Base-by-base conservation (phyloP, 1,140 invertebrate genomes). In the Harlomillsia oculata region DNA sequence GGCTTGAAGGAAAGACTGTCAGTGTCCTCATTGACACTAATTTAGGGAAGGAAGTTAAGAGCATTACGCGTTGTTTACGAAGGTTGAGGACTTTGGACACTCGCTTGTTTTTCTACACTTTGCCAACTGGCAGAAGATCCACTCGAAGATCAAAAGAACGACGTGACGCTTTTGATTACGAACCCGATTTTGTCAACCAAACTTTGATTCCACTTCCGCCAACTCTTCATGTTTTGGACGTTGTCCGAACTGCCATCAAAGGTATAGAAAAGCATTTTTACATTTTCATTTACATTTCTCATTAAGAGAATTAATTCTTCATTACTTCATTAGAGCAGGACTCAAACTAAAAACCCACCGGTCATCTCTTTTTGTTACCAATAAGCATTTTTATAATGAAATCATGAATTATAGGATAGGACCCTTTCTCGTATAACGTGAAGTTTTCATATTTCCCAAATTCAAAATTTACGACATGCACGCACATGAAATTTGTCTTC, bases 181-280 rank as follows among this genome's bases (percentile, higher is more conserved):
- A 53, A 14, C n/a, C 9, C 16, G 25, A 53, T 2, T 50, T 32
- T 21, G n/a, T n/a, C 30, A 56, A 45, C 21, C 62, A 60, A 44
- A 52, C 57, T n/a, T 37, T 56, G n/a, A 45, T 53, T 39, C 62
- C 62, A n/a, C 41, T 63, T 4, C 58, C 62, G 18, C 62, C 62
- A 36, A 60, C 57, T n/a, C 48, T 63, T 2, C 16, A 26, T 4
- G 50, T 63, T 9, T 34, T 63, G 2, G 53, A 53, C 41, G 50
- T 48, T 39, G 53, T 63, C 20, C 43, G 62, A 45, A 14, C 26
- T 32, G 50, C 57, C 36, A 51, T 63, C 34, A 59, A 52, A 63
- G 58, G 62, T 63, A 58, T 44, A 41, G 39, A 20, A 41, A 41
- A 11, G 5, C 16, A 14, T 18, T 8, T 41, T 41, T 8, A 14